Evolutionary conservation across 2,888 invertebrate species (phyloP), one percentile per base, ranked within the genome.

Genomic region (Heliconius ethilla): DNA sequence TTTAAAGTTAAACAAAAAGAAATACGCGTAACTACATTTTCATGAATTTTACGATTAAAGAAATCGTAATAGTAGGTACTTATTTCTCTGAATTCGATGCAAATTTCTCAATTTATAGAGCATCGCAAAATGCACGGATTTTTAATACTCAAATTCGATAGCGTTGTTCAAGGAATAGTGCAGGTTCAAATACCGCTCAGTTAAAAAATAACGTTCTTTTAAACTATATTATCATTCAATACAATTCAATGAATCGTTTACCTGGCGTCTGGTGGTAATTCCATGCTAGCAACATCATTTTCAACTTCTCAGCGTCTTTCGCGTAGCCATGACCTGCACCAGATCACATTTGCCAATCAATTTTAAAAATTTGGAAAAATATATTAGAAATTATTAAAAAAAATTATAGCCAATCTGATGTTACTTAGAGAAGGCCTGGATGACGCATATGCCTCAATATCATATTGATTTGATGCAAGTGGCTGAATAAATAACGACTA

Each of bases 271-370:
- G 97, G 95, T 97, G 97, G 95, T 97, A 97, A 96, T 97, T 97
- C 97, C 97, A 97, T 89, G 97, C 97, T 90, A 97, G 96, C 93
- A 97, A 96, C 97, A 97, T 97, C 95, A 97, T 95, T 95, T 97
- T 97, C 95, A 97, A 95, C 95, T 97, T 97, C 95, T 97, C 97
- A 87, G 97, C 97, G 91, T 97, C 97, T 96, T 97, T 97, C 96
- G 96, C 95, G 95, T 90, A 89, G 92, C 88, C 93, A 88, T 94
- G 93, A 94, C 94, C 94, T 94, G 94, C 94, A 94, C 91, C 94
- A 94, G 92, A 93, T 94, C 94, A 94, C 90, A 93, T 92, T 88
- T 85, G 88, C 90, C 91, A 91, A 91, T 93, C 88, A 94, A 91
- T 88, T 87, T 87, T 78, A 82, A 88, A 27, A 89, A 86, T 87